Evolutionary conservation across 2,888 invertebrate genomes (phyloP).

Genomic region (Argyresthia albistria): DNA sequence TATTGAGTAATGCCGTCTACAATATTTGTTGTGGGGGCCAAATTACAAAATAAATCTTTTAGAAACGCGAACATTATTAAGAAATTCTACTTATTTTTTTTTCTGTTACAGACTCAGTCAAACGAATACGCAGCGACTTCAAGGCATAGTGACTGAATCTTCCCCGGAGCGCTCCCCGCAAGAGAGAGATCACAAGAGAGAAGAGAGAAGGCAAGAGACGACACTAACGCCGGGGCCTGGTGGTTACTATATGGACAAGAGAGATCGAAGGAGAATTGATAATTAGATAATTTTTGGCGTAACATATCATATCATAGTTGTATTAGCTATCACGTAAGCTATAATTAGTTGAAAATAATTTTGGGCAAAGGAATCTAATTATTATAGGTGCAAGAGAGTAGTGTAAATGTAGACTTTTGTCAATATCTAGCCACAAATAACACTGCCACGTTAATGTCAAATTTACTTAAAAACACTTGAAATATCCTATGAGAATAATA

Average conservation of each 20-base stretch:
- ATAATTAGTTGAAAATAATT: too few relatives aligned
- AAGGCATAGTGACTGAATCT: constrained; percentile 40
- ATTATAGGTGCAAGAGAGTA: too few relatives aligned
- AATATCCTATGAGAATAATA: too few relatives aligned
- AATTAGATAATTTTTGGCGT: too few relatives aligned
- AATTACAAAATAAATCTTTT: background rate
- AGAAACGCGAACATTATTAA: background rate
- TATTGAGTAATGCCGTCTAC: too few relatives aligned
- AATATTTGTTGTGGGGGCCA: background rate
- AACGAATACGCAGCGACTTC: constrained; percentile 49
- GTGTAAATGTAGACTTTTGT: too few relatives aligned
- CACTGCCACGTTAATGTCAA: too few relatives aligned
- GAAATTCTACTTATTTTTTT: background rate
- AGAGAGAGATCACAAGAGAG: constrained; percentile 28
- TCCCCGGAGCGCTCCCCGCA: constrained; percentile 31
- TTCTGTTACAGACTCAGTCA: constrained; percentile 40
- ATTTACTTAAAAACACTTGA: too few relatives aligned
- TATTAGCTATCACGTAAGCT: too few relatives aligned
- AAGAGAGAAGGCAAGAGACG: background rate
- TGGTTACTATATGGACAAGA: constrained; percentile 4
- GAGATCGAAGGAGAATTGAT: background rate
- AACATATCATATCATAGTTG: too few relatives aligned
- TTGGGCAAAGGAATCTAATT: too few relatives aligned
- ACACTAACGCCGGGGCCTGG: constrained; percentile 1
- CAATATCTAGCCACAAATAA: too few relatives aligned